Evolutionary conservation across 2,797 vertebrate genomes (phyloP).

Genomic region (Amniataba percoides): DNA sequence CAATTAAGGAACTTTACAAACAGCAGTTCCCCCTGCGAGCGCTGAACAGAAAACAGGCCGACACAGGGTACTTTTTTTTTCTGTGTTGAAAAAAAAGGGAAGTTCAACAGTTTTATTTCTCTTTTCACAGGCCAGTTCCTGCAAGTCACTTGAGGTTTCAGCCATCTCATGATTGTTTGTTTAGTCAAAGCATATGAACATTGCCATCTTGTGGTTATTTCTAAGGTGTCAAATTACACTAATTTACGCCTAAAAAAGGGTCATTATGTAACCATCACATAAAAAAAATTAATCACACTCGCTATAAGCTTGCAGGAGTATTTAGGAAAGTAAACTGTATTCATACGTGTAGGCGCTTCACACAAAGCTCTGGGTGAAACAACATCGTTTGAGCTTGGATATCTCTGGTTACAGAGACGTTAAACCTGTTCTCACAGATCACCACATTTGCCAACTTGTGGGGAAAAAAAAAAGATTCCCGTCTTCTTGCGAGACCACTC

Average conservation of each 20-base stretch:
- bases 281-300: not conserved
- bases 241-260: conserved; percentile 45
- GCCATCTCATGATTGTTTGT: conserved; percentile 64
- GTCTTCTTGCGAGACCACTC: conserved; percentile 54
- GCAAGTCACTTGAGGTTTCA: conserved; percentile 67
- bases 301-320: conserved; percentile 16
- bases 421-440: conserved; percentile 36
- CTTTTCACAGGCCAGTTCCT: conserved; percentile 70
- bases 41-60: conserved; percentile 45
- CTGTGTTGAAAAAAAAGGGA: conserved; percentile 62
- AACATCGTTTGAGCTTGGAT: not conserved
- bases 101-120: conserved; percentile 79
- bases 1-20: conserved; percentile 74
- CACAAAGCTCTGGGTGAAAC: conserved; percentile 6
- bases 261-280: conserved; percentile 15
- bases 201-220: conserved; percentile 87
- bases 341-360: not conserved
- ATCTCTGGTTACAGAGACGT: conserved; percentile 15
- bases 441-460: conserved; percentile 31
- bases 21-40: conserved; percentile 68
- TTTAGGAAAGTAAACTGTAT: not conserved
- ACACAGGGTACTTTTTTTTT: conserved; percentile 34
- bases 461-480: conserved; percentile 36
- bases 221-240: conserved; percentile 48
- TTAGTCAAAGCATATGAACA: conserved; percentile 77